A percentile compares a stretch with the other conserved stretches of the same genome.
Evolutionary conservation across 2,113 vertebrate species (phyloP).

Genomic region (Sula dactylatra): DNA sequence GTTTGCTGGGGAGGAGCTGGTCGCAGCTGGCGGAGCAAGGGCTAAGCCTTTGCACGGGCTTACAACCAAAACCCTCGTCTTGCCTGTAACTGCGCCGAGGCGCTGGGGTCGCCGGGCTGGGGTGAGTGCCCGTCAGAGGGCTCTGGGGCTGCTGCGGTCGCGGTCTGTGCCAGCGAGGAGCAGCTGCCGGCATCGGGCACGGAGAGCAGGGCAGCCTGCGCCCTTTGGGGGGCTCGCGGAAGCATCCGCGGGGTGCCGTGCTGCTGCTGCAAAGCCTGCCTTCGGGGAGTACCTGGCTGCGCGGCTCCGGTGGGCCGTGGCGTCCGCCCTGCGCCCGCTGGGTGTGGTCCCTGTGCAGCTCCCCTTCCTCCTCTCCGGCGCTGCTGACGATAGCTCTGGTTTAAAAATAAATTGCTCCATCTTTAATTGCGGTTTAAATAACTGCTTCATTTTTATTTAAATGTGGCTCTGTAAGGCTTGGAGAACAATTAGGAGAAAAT

Average conservation of each 20-base stretch:
- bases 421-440: slow-evolving; percentile 80
- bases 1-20: not conserved
- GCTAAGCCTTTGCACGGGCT: not conserved
- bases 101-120: fast-evolving
- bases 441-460: slow-evolving; percentile 79
- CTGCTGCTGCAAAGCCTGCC: not conserved
- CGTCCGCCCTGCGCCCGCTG: fast-evolving
- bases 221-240: not conserved
- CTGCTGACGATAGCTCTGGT: slow-evolving; percentile 37
- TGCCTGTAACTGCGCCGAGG: fast-evolving
- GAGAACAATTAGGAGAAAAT: slow-evolving; percentile 78
- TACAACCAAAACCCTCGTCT: not conserved
- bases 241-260: fast-evolving
- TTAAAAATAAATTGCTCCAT: slow-evolving; percentile 76
- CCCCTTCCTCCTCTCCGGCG: not conserved
- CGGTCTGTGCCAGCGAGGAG: fast-evolving
- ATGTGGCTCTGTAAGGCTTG: slow-evolving; percentile 68
- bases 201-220: not conserved
- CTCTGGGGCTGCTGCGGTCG: not conserved
- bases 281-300: fast-evolving
- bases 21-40: not conserved
- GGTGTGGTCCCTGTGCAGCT: not conserved
- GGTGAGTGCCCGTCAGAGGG: no score
- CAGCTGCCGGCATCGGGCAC: not conserved
- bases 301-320: not conserved